Evolutionary conservation across 2,888 invertebrate species (phyloP).

Genomic region (Adelognathus sp.): DNA sequence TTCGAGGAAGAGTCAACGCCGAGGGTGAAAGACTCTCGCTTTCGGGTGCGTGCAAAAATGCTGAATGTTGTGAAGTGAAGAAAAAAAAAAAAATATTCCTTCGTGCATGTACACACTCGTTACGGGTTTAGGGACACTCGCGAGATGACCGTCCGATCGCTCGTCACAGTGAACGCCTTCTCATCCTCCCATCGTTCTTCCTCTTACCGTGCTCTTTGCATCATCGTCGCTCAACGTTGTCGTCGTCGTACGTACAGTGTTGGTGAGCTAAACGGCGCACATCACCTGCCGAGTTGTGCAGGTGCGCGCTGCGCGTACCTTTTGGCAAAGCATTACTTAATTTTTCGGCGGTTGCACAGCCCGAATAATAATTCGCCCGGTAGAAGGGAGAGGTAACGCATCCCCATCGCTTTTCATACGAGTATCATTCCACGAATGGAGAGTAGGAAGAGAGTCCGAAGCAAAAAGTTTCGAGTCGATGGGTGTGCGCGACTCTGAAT

Average conservation of each 20-base stretch:
- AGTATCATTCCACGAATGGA: background rate
- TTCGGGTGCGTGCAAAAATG: constrained; percentile 2
- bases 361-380: constrained; percentile 68
- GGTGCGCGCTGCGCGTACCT: constrained; percentile 66
- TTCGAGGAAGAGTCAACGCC: background rate
- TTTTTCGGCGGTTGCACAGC: constrained; percentile 70
- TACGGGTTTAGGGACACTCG: constrained; percentile 66
- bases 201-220: too few species aligned
- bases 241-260: constrained; percentile 29
- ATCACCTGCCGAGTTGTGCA: constrained; percentile 72
- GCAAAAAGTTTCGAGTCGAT: constrained; percentile 20
- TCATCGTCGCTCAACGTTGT: constrained; percentile 12
- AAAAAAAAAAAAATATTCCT: background rate
- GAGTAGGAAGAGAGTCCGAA: background rate
- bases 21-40: constrained; percentile 27
- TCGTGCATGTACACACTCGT: constrained; percentile 46
- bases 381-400: background rate
- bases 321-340: constrained; percentile 71
- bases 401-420: background rate
- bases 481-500: constrained; percentile 22
- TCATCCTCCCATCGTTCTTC: background rate
- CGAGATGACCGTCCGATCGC: constrained; percentile 47
- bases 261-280: constrained; percentile 49
- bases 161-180: constrained; percentile 7
- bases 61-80: background rate